Conservation (phyloP, 2,888 invertebrate genomes). For the Chymomyza procnemis region DNA sequence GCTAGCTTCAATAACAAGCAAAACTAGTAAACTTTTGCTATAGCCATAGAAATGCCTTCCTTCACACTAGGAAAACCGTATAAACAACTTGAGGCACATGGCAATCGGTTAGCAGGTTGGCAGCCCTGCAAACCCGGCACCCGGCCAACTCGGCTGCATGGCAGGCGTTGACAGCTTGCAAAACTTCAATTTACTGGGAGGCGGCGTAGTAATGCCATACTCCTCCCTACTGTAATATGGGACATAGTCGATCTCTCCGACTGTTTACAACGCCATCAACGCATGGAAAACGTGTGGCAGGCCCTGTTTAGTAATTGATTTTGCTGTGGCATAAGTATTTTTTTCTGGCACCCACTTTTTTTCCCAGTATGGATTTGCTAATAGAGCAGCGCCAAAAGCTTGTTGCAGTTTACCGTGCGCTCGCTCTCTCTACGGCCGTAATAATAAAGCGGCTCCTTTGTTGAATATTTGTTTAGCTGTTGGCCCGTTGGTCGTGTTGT, state of each 20-base stretch:
- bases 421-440: background rate
- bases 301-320: background rate
- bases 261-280: background rate
- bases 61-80: background rate
- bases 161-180: constrained; percentile 6
- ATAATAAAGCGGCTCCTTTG: background rate
- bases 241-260: background rate
- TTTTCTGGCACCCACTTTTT: background rate
- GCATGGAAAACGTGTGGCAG: background rate
- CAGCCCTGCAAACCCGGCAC: background rate
- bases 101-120: background rate
- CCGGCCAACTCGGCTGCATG: background rate
- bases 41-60: background rate
- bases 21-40: constrained; percentile 19
- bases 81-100: constrained; percentile 1
- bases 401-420: background rate
- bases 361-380: constrained; percentile 21
- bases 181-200: background rate
- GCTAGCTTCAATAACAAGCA: constrained; percentile 17
- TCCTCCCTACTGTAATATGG: background rate
- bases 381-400: constrained; percentile 25
- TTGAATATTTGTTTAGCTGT: background rate
- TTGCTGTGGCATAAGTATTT: constrained; percentile 8
- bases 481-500: too few relatives aligned
- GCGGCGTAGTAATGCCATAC: background rate